These are phyloP conservation scores for Podarcis cretensis DNA, from an alignment of 2,113 vertebrate genomes.

Conservation along the genomic window DNA sequence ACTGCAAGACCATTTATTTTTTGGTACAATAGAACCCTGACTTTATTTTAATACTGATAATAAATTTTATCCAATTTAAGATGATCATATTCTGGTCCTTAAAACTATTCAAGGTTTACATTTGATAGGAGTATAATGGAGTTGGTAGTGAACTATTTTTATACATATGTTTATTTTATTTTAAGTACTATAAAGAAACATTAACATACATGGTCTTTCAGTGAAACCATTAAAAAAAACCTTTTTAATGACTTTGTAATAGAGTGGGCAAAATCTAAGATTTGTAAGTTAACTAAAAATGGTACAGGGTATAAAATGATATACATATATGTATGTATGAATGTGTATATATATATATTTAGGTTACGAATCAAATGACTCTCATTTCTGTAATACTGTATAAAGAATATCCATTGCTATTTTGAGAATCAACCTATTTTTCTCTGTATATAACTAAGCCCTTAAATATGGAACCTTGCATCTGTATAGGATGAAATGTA, in stretches of 20 bases:
- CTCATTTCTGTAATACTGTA: constrained; percentile 77
- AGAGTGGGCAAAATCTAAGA: constrained; percentile 73
- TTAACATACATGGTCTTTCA: constrained; percentile 78
- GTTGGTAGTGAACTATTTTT: constrained; percentile 82
- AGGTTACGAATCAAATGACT: constrained; percentile 72
- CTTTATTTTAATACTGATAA: constrained; percentile 71
- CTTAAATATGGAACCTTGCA: constrained; percentile 74
- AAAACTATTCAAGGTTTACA: constrained; percentile 80
- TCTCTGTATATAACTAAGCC: constrained; percentile 80
- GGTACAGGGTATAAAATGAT: constrained; percentile 80
- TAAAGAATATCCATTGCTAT: constrained; percentile 75
- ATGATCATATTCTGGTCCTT: constrained; percentile 75
- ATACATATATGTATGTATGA: constrained; percentile 72
- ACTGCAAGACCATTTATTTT: constrained; percentile 80
- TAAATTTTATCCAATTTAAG: constrained; percentile 71
- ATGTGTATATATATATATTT: constrained; percentile 64
- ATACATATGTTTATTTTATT: constrained; percentile 79
- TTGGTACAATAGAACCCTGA: constrained; percentile 67
- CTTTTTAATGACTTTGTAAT: constrained; percentile 81
- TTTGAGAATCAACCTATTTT: constrained; percentile 75
- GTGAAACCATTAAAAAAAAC: constrained; percentile 73
- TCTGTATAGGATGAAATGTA: constrained; percentile 82
- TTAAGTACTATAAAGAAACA: constrained; percentile 75
- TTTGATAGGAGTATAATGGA: constrained; percentile 76
- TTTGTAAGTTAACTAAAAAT: constrained; percentile 78